A percentile compares a stretch with the other conserved stretches of the same genome.
Evolutionary conservation across 2,888 invertebrate genomes (phyloP).

Genomic region (Ennomos quercinarius): DNA sequence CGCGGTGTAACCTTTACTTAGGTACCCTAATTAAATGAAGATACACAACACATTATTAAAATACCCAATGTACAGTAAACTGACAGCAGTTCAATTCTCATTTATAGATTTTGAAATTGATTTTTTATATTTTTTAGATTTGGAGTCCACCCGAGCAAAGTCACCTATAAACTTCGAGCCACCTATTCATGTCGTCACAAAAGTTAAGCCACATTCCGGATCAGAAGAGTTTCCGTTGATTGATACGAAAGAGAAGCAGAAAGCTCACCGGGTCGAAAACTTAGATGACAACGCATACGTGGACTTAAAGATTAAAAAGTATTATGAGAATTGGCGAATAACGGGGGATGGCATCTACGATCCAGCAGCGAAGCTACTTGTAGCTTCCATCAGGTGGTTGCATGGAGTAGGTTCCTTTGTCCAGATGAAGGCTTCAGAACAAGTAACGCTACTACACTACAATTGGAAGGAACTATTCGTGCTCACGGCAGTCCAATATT

Average conservation of each 20-base stretch:
- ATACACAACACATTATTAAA: no score
- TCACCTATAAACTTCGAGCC: constrained; percentile 61
- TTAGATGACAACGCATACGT: constrained; percentile 23
- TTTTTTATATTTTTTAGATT: neutral
- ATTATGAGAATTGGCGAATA: constrained; percentile 66
- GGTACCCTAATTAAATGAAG: no score
- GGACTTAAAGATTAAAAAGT: constrained; percentile 27
- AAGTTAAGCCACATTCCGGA: constrained; percentile 32
- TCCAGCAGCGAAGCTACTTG: constrained; percentile 90
- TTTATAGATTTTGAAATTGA: no score
- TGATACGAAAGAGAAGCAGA: constrained; percentile 44
- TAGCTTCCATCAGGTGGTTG: constrained; percentile 92
- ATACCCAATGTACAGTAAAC: no score
- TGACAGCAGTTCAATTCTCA: no score
- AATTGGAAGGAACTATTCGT: constrained; percentile 95
- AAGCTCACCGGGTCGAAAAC: constrained; percentile 42
- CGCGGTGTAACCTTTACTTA: no score
- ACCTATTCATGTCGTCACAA: constrained; percentile 61
- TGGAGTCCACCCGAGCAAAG: constrained; percentile 8
- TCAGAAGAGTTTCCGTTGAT: constrained; percentile 35
- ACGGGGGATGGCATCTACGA: constrained; percentile 83
- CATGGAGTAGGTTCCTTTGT: constrained; percentile 91
- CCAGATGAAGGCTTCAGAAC: constrained; percentile 88
- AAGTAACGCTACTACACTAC: constrained; percentile 89
- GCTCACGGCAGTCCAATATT: constrained; percentile 93